These are phyloP conservation scores for Hyles euphorbiae DNA, from an alignment of 1,140 invertebrate genomes.

Conservation along the genomic window DNA sequence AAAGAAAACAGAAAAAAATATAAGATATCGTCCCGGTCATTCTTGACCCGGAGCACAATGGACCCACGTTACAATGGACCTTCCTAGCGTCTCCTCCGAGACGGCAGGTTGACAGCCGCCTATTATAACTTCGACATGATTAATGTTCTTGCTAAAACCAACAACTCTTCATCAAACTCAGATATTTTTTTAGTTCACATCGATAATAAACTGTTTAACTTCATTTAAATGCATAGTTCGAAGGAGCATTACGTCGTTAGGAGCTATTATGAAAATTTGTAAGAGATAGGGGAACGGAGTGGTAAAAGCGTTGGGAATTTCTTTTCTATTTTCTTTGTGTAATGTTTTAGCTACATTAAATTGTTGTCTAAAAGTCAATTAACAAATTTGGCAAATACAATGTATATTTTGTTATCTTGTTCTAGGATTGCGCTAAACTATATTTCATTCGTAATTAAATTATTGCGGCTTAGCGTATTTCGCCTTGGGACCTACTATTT, in stretches of 20 bases:
- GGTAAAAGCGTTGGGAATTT: no score
- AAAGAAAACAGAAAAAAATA: no score
- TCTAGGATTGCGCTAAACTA: no score
- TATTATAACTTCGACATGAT: conserved; percentile 20
- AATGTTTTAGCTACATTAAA: no score
- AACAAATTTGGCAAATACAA: background rate
- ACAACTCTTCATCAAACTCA: background rate
- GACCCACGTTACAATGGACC: conserved; percentile 13
- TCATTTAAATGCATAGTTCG: no score
- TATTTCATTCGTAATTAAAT: background rate
- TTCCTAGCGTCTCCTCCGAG: background rate
- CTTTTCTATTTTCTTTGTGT: no score
- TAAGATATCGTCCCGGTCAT: no score
- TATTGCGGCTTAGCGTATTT: background rate
- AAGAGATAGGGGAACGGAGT: no score
- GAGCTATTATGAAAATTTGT: no score
- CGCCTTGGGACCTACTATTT: background rate
- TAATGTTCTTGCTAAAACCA: conserved; percentile 18
- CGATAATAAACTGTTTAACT: no score
- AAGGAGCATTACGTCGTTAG: no score
- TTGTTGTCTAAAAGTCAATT: background rate
- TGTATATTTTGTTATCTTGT: background rate
- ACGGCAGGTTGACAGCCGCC: conserved; percentile 23
- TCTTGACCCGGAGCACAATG: conserved; percentile 9
- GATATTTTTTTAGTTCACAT: no score